Base-by-base conservation (phyloP, 2,888 invertebrate species). In the Lepidocyrtoides sp. region DNA sequence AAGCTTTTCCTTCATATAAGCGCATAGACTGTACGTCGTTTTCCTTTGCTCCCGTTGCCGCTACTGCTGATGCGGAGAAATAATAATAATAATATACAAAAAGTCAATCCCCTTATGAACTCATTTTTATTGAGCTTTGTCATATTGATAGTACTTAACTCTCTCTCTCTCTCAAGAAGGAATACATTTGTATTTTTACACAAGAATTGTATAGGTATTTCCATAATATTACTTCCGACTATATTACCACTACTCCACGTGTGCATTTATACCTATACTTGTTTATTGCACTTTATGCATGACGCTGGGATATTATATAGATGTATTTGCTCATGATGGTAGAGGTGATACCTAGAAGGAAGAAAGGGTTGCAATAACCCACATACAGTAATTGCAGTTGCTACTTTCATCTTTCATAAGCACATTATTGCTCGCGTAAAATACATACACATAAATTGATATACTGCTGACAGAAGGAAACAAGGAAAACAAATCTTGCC, bases 71-170 rank as follows among this genome's bases (percentile, higher is more conserved):
- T 32, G 32, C 66, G 32, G 32, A 66, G 66, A 66, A 66, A 66
- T 66, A 57, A 57, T 57, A 57, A 57, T 57, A 57, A 17, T 57
- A 36, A 41, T 72, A 81, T 72, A 72, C 41, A 72, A 20, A 44
- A 83, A 83, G 82, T 69, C 84, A 69, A 84, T 84, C 69, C 84
- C 84, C 84, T 72, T 69, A 20, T 84, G 84, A 84, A 69, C 84
- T 72, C 69, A 41, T 72, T 72, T 72, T 72, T 72, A 72, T 72
- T 72, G 69, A 72, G 69, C 69, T 41, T 41, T 72, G 36, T 72
- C 69, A 20, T 72, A 72, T 72, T 41, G 41, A 44, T 72, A 72
- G 20, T 41, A 72, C 41, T 36, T 41, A 36, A 36, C n/a, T 69
- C 66, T 29, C n/a, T n/a, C n/a, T n/a, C n/a, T n/a, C n/a, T n/a